These are phyloP conservation scores for Takifugu flavidus DNA, from an alignment of 2,113 vertebrate species.

Conservation along the genomic window DNA sequence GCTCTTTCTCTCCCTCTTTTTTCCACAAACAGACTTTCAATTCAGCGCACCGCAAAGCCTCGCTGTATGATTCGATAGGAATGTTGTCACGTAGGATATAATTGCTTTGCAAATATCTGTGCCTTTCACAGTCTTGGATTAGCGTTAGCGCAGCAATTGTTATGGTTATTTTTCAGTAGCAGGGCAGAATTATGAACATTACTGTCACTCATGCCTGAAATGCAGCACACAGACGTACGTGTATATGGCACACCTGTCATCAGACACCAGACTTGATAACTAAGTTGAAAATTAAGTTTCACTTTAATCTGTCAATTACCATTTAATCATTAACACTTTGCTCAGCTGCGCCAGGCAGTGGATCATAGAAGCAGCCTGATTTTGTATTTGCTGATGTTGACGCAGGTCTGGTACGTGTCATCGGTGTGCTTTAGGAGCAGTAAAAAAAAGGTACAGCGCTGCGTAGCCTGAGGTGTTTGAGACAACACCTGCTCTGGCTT, in stretches of 20 bases:
- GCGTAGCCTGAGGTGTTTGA: constrained; percentile 47
- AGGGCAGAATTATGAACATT: constrained; percentile 58
- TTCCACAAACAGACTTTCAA: constrained; percentile 36
- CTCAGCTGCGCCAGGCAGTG: constrained; percentile 29
- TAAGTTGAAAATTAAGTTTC: constrained; percentile 6
- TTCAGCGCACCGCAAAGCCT: constrained; percentile 49
- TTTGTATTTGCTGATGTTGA: constrained; percentile 33
- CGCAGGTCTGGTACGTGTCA: constrained; percentile 45
- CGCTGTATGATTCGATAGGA: constrained; percentile 65
- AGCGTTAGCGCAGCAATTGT: constrained; percentile 61
- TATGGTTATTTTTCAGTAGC: constrained; percentile 62
- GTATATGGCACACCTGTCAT: constrained; percentile 39
- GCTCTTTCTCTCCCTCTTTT: constrained; percentile 21
- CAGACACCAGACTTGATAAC: constrained; percentile 43
- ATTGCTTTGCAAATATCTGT: constrained; percentile 74
- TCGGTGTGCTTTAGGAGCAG: constrained; percentile 27
- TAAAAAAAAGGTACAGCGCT: constrained; percentile 58
- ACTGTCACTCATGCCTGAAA: constrained; percentile 45
- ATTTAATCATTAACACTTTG: constrained; percentile 25
- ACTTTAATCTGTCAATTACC: constrained; percentile 28
- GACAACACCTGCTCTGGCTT: constrained; percentile 65
- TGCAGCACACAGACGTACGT: constrained; percentile 34
- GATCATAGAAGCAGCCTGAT: constrained; percentile 29
- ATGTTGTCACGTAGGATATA: constrained; percentile 66
- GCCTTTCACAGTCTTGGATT: constrained; percentile 68